phyloP scores from a whole-genome alignment of 2,113 vertebrate species.

The Esox niger region DNA sequence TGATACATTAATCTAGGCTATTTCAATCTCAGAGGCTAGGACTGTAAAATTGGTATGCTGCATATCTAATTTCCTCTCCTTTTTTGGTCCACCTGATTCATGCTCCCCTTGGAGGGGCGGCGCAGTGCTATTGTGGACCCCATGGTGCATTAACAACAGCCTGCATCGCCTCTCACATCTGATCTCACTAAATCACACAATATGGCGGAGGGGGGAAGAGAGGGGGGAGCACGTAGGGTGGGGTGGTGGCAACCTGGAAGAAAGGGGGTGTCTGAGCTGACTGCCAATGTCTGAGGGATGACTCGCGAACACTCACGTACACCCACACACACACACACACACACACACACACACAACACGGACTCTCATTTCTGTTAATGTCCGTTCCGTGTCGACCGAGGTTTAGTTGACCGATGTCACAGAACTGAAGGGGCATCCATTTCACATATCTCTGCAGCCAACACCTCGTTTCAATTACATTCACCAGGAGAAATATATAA shows the following conservation, averaged over 20 bases:
- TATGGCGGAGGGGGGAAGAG: constrained; percentile 88
- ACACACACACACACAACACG: constrained; percentile 29
- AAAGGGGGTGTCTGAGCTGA: constrained; percentile 36
- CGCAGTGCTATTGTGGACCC: constrained; percentile 79
- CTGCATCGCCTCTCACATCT: constrained; percentile 96
- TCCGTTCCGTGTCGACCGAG: constrained; percentile 17
- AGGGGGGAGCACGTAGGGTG: constrained; percentile 78
- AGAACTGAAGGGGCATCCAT: constrained; percentile 25
- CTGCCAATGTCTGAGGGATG: constrained; percentile 38
- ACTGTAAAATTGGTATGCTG: constrained; percentile 92
- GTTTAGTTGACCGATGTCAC: constrained; percentile 42
- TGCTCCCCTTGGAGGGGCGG: constrained; percentile 80
- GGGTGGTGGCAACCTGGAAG: constrained; percentile 58
- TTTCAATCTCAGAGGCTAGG: constrained; percentile 86
- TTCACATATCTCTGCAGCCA: constrained; percentile 46
- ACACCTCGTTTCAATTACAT: constrained; percentile 51
- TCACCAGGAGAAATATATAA: constrained; percentile 50
- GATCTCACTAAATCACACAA: constrained; percentile 99
- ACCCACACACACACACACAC: constrained; percentile 15
- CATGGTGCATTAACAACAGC: constrained; percentile 88
- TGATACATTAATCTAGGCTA: constrained; percentile 91
- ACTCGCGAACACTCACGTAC: constrained; percentile 23
- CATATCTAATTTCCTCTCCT: constrained; percentile 89
- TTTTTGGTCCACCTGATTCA: constrained; percentile 88
- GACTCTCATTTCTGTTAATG: constrained; percentile 6